Percentiles rank a stretch among this genome's conserved stretches.
Conservation (phyloP, 1,140 invertebrate species). For the Drosophila busckii region DNA sequence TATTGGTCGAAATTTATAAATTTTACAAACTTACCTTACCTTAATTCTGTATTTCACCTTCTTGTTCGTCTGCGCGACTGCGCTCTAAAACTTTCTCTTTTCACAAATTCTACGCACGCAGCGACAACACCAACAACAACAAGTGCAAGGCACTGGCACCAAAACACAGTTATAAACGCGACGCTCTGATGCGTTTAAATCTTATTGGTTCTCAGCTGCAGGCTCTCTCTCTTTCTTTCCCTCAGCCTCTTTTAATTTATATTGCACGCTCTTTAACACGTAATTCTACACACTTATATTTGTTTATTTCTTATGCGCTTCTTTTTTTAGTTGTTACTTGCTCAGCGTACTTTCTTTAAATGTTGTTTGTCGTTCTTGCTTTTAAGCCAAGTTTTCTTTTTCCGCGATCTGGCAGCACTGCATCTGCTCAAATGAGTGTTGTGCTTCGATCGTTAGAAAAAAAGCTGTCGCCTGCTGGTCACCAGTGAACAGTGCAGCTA, state of each 20-base stretch:
- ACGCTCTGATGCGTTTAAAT: slow-evolving; percentile 26
- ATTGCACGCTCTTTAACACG: not conserved
- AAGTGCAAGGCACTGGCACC: not conserved
- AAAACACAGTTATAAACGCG: slow-evolving; percentile 8
- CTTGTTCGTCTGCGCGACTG: not conserved
- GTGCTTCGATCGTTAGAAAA: too few relatives aligned
- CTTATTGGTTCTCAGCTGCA: slow-evolving; percentile 16
- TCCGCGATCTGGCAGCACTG: too few relatives aligned
- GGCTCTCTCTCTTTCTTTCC: slow-evolving; percentile 2
- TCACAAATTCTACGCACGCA: slow-evolving; percentile 69
- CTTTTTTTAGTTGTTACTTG: slow-evolving; percentile 7
- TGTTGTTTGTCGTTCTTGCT: too few relatives aligned
- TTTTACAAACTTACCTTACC: too few relatives aligned
- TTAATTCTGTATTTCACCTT: too few relatives aligned
- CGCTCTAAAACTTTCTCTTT: slow-evolving; percentile 63
- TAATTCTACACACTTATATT: not conserved
- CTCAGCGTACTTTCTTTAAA: too few relatives aligned
- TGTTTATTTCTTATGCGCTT: not conserved
- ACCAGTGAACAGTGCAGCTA: too few relatives aligned
- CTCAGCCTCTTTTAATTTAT: not conserved
- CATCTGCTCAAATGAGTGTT: too few relatives aligned
- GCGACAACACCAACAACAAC: slow-evolving; percentile 14
- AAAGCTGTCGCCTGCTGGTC: too few relatives aligned
- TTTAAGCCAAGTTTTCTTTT: too few relatives aligned
- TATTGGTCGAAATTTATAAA: too few relatives aligned